phyloP scores from a whole-genome alignment of 2,113 vertebrate genomes.

The Opisthocomus hoazin region DNA sequence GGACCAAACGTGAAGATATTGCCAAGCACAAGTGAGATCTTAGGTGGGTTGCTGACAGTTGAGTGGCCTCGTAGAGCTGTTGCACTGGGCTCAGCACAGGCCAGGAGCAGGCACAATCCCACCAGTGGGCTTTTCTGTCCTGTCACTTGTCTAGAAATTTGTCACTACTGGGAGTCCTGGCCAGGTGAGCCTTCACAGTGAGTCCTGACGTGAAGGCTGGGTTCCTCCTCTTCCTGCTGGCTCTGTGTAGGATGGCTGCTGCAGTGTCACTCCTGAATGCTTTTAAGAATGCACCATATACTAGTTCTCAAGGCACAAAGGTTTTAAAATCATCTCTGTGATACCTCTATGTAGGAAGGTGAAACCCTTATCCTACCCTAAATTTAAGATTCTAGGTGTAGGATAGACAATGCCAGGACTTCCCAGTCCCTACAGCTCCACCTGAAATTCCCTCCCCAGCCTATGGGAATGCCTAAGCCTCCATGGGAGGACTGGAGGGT shows the following conservation, averaged over 20 bases:
- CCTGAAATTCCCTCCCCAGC: not conserved
- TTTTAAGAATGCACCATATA: not conserved
- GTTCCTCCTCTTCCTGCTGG: not conserved
- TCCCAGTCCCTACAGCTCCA: not conserved
- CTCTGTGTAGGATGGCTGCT: not conserved
- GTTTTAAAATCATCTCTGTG: not conserved
- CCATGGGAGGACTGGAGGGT: not conserved
- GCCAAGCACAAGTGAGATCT: not conserved
- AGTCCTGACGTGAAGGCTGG: not conserved
- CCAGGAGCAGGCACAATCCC: not conserved
- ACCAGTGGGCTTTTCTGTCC: not conserved
- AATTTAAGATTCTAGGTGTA: not conserved
- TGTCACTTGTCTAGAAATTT: not conserved
- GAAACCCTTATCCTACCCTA: not conserved
- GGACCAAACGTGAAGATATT: not conserved
- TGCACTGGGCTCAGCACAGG: not conserved
- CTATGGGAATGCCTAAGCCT: not conserved
- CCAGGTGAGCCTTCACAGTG: rapidly evolving
- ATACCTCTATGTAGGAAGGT: not conserved
- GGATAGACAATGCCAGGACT: not conserved
- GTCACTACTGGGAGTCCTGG: not conserved
- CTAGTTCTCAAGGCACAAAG: not conserved
- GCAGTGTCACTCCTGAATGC: not conserved
- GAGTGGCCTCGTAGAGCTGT: not conserved
- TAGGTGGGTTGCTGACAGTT: not conserved